Conservation (phyloP, 2,797 vertebrate genomes). For the Pseudochromis fuscus region DNA sequence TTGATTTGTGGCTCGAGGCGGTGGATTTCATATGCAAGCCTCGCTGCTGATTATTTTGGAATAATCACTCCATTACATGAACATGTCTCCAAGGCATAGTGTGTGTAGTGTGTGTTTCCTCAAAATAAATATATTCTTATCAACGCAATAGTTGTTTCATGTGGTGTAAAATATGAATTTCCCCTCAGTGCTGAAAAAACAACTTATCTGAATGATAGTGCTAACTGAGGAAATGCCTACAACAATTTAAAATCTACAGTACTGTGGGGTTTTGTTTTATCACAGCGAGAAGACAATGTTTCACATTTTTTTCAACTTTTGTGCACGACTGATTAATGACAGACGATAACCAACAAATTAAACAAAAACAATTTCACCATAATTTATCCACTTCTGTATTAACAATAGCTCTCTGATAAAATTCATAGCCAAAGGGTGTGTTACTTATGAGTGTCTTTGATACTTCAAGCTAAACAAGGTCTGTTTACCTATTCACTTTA, state of each 20-base stretch:
- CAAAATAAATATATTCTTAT: constrained; percentile 79
- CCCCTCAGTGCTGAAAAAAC: constrained; percentile 41
- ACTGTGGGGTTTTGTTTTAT: constrained; percentile 21
- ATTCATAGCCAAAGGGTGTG: constrained; percentile 7
- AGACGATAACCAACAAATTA: constrained; percentile 7
- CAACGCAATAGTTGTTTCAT: constrained; percentile 75
- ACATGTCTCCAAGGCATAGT: constrained; percentile 80
- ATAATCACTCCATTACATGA: constrained; percentile 87
- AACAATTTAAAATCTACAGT: constrained; percentile 36
- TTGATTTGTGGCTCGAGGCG: constrained; percentile 78
- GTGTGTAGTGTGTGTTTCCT: constrained; percentile 66
- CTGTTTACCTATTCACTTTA: constrained; percentile 38
- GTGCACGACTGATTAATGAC: constrained; percentile 35
- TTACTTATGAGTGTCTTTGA: constrained; percentile 11
- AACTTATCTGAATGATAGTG: constrained; percentile 48
- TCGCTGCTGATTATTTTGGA: constrained; percentile 84
- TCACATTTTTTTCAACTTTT: constrained; percentile 17
- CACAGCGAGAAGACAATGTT: constrained; percentile 9
- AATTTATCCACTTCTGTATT: constrained; percentile 15
- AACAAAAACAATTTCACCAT: constrained; percentile 18
- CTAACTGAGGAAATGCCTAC: constrained; percentile 56
- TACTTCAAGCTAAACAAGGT: constrained; percentile 26
- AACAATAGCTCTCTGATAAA: constrained; percentile 1
- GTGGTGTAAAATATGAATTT: constrained; percentile 70
- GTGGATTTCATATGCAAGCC: constrained; percentile 79